These are phyloP conservation scores for Tricholaema leucomelas DNA, from an alignment of 2,113 vertebrate species.

Conservation along the genomic window DNA sequence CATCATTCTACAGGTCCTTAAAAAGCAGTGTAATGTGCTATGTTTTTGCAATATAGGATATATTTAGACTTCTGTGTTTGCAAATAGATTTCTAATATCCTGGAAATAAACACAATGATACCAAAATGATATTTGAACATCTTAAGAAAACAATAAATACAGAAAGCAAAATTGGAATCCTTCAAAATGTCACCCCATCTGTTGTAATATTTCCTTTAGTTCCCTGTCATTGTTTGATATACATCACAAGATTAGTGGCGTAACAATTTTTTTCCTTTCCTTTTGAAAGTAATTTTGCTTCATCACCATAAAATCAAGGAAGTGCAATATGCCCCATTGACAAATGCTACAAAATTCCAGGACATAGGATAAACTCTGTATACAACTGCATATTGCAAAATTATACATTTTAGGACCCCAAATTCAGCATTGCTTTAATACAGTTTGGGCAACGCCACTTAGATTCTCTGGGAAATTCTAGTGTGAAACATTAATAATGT, in stretches of 20 bases:
- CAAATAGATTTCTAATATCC: not conserved
- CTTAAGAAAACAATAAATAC: not conserved
- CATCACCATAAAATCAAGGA: not conserved
- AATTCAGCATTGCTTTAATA: not conserved
- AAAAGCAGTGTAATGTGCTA: not conserved
- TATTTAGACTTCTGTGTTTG: not conserved
- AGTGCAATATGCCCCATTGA: not conserved
- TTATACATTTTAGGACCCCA: not conserved
- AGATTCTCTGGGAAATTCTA: no score
- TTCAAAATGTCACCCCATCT: not conserved
- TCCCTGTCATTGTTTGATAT: not conserved
- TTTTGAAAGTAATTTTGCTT: constrained; percentile 18
- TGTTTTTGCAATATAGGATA: not conserved
- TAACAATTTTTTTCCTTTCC: not conserved
- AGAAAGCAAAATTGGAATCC: not conserved
- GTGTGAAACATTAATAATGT: not conserved
- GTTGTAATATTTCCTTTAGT: not conserved
- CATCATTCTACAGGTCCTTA: not conserved
- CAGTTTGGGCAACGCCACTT: not conserved
- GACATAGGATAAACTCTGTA: not conserved
- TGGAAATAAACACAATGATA: not conserved
- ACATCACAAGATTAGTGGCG: not conserved
- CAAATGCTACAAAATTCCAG: not conserved
- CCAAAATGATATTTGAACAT: not conserved
- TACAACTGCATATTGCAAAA: not conserved